Conservation (phyloP, 2,888 invertebrate genomes). For the Chorisops tibialis region DNA sequence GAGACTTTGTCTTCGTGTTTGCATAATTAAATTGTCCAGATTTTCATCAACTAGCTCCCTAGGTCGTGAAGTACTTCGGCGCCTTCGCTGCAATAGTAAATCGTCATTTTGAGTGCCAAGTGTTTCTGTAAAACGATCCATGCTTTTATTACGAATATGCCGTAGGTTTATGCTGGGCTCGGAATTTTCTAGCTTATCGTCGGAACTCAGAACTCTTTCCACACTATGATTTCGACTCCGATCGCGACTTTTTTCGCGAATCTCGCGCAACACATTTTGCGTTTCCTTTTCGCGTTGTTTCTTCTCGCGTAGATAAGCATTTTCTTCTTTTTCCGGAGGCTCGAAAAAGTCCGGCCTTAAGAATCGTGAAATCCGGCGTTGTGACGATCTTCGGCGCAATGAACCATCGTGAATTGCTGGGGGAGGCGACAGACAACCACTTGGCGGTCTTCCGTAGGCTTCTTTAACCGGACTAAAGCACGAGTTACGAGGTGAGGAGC, state of each 20-base stretch:
- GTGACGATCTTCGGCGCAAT: slow-evolving; percentile 50
- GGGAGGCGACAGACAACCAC: slow-evolving; percentile 44
- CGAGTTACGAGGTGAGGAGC: slow-evolving; percentile 36
- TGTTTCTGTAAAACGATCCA: slow-evolving; percentile 43
- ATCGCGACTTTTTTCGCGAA: slow-evolving; percentile 60
- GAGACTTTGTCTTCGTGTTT: not conserved
- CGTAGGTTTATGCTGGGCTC: slow-evolving; percentile 33
- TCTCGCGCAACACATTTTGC: slow-evolving; percentile 65
- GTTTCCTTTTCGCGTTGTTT: slow-evolving; percentile 67
- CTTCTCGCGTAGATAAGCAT: slow-evolving; percentile 58
- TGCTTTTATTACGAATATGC: slow-evolving; percentile 47
- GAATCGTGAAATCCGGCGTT: slow-evolving; percentile 68
- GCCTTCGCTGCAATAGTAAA: slow-evolving; percentile 26
- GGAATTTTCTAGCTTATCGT: slow-evolving; percentile 10
- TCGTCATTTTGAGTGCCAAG: slow-evolving; percentile 26
- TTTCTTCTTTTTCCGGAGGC: slow-evolving; percentile 61
- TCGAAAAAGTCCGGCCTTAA: slow-evolving; percentile 77
- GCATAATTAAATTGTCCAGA: not conserved
- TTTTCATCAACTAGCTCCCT: slow-evolving; percentile 15
- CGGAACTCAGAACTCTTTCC: slow-evolving; percentile 42
- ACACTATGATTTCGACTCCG: slow-evolving; percentile 43
- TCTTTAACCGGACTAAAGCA: slow-evolving; percentile 32
- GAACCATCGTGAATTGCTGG: slow-evolving; percentile 40
- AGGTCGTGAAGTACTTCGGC: slow-evolving; percentile 38
- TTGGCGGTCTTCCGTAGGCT: slow-evolving; percentile 44